A percentile compares a stretch with the other conserved stretches of the same genome.
phyloP scores from a whole-genome alignment of 2,113 vertebrate genomes.

The Panthera leo region DNA sequence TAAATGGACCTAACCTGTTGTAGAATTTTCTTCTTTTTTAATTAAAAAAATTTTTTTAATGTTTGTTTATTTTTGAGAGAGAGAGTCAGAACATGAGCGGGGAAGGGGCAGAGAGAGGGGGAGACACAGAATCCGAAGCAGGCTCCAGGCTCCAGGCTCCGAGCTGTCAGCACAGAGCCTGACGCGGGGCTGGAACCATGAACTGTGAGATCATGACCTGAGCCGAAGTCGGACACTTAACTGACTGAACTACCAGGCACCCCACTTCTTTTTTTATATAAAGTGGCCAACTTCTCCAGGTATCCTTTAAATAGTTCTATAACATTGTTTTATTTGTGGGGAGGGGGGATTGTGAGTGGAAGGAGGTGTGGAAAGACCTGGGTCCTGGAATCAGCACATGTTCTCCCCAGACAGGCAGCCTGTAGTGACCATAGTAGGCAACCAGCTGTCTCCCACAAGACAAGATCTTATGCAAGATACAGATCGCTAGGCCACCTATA shows the following conservation, averaged over 20 bases:
- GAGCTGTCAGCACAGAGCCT: too few species aligned
- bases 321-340: background rate
- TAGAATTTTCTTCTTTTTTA: background rate
- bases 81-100: too few species aligned
- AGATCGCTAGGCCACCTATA: background rate
- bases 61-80: too few species aligned
- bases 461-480: background rate
- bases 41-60: too few species aligned
- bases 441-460: background rate
- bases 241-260: too few species aligned
- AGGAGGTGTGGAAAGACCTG: background rate
- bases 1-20: background rate
- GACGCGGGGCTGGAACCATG: too few species aligned
- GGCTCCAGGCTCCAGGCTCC: too few species aligned
- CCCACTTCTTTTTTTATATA: too few species aligned
- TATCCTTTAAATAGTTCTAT: background rate
- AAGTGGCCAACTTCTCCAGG: background rate
- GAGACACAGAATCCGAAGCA: too few species aligned
- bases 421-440: background rate
- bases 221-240: too few species aligned
- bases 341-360: background rate
- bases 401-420: background rate
- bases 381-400: background rate
- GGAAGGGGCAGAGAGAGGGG: too few species aligned
- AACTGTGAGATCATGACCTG: too few species aligned